Percentiles rank a stretch among this genome's conserved stretches.
Evolutionary conservation across 2,888 invertebrate genomes (phyloP).

Genomic region (Dasysyrphus tricinctus): DNA sequence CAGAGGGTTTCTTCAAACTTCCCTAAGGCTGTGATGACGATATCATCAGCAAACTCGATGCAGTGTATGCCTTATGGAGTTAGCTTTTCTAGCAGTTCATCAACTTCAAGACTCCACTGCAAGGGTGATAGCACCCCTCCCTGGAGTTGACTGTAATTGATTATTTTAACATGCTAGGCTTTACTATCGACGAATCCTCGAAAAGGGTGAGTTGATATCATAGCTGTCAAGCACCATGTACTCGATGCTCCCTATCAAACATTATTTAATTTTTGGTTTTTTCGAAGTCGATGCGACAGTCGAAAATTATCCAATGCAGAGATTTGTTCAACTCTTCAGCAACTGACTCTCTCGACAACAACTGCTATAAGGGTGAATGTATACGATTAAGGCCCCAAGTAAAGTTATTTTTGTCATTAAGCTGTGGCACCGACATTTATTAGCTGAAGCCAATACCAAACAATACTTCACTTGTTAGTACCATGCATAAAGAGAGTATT

Average conservation of each 20-base stretch:
- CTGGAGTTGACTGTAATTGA: not conserved
- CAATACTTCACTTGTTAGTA: not conserved
- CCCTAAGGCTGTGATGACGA: no score
- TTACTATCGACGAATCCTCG: not conserved
- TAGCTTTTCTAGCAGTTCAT: no score
- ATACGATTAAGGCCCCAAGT: not conserved
- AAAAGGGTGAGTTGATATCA: not conserved
- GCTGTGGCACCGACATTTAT: not conserved
- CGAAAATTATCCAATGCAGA: not conserved
- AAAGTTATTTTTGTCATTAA: not conserved
- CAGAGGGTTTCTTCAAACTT: no score
- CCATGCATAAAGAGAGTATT: not conserved
- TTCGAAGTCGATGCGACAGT: no score
- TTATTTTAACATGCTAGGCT: not conserved
- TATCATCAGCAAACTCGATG: no score
- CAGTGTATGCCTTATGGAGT: no score
- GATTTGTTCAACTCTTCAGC: no score
- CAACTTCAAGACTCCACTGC: no score
- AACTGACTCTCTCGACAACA: not conserved
- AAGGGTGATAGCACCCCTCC: no score
- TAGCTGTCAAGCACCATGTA: not conserved
- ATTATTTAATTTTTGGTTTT: not conserved
- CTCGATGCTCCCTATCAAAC: not conserved
- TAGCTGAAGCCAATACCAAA: not conserved
- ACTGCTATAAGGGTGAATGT: not conserved